These are phyloP conservation scores for Natrix natrix DNA, from an alignment of 2,797 vertebrate genomes.

Conservation along the genomic window DNA sequence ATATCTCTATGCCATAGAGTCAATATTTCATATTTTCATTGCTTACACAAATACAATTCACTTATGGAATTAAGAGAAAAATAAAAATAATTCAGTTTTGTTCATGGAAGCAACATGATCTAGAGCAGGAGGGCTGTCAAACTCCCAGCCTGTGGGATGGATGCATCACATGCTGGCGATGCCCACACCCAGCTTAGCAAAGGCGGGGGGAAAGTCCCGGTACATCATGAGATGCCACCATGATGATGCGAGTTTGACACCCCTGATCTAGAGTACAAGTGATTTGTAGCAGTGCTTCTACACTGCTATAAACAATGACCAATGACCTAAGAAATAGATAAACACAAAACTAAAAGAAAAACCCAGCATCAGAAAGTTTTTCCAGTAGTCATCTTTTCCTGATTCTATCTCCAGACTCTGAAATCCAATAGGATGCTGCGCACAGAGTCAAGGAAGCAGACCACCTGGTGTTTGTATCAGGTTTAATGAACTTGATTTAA, in stretches of 20 bases:
- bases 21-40: not conserved
- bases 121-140: too few species aligned
- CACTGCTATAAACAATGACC: too few species aligned
- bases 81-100: not conserved
- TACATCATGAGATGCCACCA: too few species aligned
- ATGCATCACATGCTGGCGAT: too few species aligned
- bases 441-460: not conserved
- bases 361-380: not conserved
- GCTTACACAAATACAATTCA: not conserved
- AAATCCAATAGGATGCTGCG: not conserved
- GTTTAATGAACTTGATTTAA: not conserved
- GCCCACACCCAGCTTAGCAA: too few species aligned
- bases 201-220: too few species aligned
- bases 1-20: not conserved
- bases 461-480: not conserved
- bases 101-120: not conserved
- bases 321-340: not conserved
- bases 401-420: not conserved
- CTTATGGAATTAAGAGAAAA: not conserved
- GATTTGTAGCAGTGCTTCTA: not conserved
- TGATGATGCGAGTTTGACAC: too few species aligned
- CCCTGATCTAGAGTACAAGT: not conserved
- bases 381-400: not conserved
- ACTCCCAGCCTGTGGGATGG: too few species aligned
- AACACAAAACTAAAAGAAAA: not conserved